Base-by-base conservation (phyloP, 2,797 vertebrate genomes). In the Nyctalus aviator region DNA sequence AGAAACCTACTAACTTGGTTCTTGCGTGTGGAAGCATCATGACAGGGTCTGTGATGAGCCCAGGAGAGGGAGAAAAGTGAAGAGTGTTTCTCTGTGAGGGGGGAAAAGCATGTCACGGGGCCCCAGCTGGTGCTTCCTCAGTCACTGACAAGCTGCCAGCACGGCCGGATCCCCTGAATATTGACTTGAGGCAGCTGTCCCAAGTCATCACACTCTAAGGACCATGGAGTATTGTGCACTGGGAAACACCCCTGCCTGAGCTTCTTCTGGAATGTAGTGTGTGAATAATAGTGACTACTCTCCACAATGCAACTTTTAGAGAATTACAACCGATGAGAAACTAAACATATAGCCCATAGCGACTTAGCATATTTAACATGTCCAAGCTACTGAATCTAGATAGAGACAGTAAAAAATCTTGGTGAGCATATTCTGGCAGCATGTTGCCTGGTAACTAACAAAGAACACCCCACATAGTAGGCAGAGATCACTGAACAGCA, bases 161-260 rank as follows among this genome's bases (percentile, higher is more conserved):
- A 53, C 3, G 50, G 32, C 77, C 81, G 69, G 27, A 27, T 93
- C 71, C 71, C 55, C 64, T 83, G 78, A 94, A 88, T 85, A 93
- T 48, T 93, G 87, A 86, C 90, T 90, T 8, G 10, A 76, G 92
- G 66, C 90, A 88, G 90, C 85, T 95, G 94, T 92, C 81, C 81
- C 72, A 87, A 82, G 59, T 71, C 91, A 79, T 94, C 82, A 88
- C 57, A 83, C 77, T 84, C 64, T 62, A 83, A 78, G 91, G 84
- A 91, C 84, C 55, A 8, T 84, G 48, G 50, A 76, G 32, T 62
- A 91, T 62, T 93, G 44, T 94, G 20, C 57, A 15, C 35, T 76
- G 83, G 89, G 91, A 95, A 92, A n/a, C 84, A 66, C 1, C 93
- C 59, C 87, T 95, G 73, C 77, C 79, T 92, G 85, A 81, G 82